These are phyloP conservation scores for Lymantria monacha DNA, from an alignment of 2,888 invertebrate species.

Conservation along the genomic window DNA sequence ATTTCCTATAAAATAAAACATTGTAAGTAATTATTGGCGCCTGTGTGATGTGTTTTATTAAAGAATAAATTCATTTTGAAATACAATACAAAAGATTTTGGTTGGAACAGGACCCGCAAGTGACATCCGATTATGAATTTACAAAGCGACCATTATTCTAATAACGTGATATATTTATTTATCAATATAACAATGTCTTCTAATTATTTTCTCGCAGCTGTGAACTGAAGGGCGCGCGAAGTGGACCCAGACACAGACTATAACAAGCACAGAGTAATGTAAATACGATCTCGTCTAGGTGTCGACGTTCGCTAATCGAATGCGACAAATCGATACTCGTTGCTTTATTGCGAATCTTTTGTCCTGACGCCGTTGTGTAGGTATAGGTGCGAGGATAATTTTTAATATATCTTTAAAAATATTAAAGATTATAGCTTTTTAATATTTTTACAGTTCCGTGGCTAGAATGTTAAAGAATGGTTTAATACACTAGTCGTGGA, in stretches of 20 bases:
- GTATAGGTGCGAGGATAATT: neutral
- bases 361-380: slow-evolving; percentile 12
- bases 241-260: slow-evolving; percentile 7
- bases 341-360: slow-evolving; percentile 47
- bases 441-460: no score
- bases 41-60: no score
- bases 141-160: no score
- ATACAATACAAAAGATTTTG: no score
- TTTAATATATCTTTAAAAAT: neutral
- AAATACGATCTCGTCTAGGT: slow-evolving; percentile 27
- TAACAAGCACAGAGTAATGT: slow-evolving; percentile 25
- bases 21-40: no score
- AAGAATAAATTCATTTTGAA: no score
- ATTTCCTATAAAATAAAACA: no score
- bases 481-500: no score
- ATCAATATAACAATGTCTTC: neutral
- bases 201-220: neutral
- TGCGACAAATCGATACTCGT: slow-evolving; percentile 57
- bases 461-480: no score
- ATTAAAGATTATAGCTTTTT: neutral
- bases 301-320: slow-evolving; percentile 52
- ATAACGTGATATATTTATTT: no score
- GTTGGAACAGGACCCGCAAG: no score
- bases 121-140: no score
- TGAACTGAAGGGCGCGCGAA: neutral